Base-by-base conservation (phyloP, 2,113 vertebrate species). In the Melierax canorus region DNA sequence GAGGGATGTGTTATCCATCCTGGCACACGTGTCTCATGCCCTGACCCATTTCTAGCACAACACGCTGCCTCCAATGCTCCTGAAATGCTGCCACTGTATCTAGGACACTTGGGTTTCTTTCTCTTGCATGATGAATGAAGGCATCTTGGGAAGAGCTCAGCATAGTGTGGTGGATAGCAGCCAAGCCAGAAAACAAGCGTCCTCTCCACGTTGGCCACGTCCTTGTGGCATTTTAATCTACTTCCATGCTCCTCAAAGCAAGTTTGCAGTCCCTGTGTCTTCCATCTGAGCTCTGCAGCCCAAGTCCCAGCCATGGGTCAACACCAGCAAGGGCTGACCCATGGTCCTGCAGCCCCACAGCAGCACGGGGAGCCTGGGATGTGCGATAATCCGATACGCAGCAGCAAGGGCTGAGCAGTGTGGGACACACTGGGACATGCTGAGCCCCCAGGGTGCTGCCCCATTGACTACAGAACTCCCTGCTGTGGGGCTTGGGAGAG, bases 81-180 rank as follows among this genome's bases (percentile, higher is more conserved):
- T 39, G 43, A 82, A 78, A 78, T 0, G 3, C 58, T 88, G 56
- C 50, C 36, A 60, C 59, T 1, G 3, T 78, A 90, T 94, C 86
- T 92, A 89, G 86, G 94, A 69, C 81, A 66, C 45, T 64, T 64
- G 71, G 21, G 39, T 64, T 82, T 73, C 81, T 60, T 86, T 66
- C 71, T 78, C 50, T 73, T 94, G 55, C 76, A 64, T 69, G 92
- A 83, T 90, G 76, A 86, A 90, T 77, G 84, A 95, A 72, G 36
- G 15, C 36, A 73, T 81, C 53, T 48, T 46, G 20, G 53, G 75
- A 73, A 59, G 59, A 78, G 27, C 71, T 77, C 73, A 74, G 48
- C 1, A 0, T n/a, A 58, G 36, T 0, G 8, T 2, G 1, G 38
- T 27, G 56, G 66, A 45, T 3, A 27, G 80, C 68, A 76, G 80